Evolutionary conservation across 2,888 invertebrate genomes (phyloP).

Genomic region (Mythimna lalbum): DNA sequence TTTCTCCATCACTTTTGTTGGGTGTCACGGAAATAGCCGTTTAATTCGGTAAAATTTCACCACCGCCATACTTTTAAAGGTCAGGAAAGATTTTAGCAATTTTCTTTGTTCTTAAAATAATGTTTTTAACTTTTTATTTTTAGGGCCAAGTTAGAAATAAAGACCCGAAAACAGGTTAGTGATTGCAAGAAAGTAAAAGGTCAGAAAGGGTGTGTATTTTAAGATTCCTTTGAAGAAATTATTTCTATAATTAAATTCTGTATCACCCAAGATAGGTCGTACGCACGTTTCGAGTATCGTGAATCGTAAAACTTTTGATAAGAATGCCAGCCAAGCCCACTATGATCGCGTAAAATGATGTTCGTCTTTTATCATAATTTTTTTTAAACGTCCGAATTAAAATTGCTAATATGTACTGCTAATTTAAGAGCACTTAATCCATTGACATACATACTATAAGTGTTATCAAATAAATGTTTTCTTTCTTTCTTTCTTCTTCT

Average conservation of each 20-base stretch:
- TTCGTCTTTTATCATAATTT: background rate
- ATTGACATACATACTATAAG: no score
- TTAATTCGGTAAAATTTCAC: constrained; percentile 18
- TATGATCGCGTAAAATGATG: constrained; percentile 5
- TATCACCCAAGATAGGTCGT: background rate
- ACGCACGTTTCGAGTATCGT: constrained; percentile 20
- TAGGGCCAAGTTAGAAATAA: background rate
- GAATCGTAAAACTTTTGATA: constrained; percentile 31
- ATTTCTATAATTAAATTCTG: constrained; percentile 7
- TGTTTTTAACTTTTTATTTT: constrained; percentile 5
- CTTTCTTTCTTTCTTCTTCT: no score
- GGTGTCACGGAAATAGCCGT: constrained; percentile 1
- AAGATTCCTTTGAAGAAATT: background rate
- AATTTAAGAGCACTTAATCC: background rate
- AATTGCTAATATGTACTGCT: background rate
- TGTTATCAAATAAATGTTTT: no score
- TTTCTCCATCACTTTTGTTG: background rate
- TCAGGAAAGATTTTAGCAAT: background rate
- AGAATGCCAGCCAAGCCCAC: constrained; percentile 12
- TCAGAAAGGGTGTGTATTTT: constrained; percentile 4
- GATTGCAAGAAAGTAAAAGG: constrained; percentile 8
- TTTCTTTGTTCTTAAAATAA: constrained; percentile 44
- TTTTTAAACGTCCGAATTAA: background rate
- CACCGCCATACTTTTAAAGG: constrained; percentile 10
- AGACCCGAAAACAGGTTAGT: background rate